Base-by-base conservation (phyloP, 2,113 vertebrate genomes). In the Amphiprion ocellaris region DNA sequence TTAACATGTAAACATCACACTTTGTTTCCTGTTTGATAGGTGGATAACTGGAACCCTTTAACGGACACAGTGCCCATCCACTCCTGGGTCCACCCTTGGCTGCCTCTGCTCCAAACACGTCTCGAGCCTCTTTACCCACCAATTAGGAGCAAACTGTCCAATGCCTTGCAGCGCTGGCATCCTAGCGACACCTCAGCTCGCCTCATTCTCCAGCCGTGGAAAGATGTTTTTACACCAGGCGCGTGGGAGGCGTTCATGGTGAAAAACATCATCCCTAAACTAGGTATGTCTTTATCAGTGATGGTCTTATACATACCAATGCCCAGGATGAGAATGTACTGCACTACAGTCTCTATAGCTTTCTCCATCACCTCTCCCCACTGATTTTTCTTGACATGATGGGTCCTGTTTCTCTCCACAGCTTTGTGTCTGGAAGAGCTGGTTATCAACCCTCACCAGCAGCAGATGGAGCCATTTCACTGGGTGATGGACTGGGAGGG, bases 231-330 rank as follows among this genome's bases (percentile, higher is more conserved):
- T 89, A 97, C 97, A 0, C 96, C 96, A 0, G 98, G 98, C 4
- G 98, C 97, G 0, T 99, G 98, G 98, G 98, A 99, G 81, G 98
- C 98, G 3, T 99, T 99, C 92, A 98, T 99, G 98, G 94, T 99
- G 88, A 99, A 98, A 92, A 99, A 99, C 90, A 99, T 99, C 0
- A 97, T 97, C 76, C 98, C 98, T 28, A 99, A 99, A 62, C 92
- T 99, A 41, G 97, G 98, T 99, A 85, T 87, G 96, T 53, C 5
- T 61, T 68, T 15, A 17, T 37, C 15, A 33, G 2, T 49, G 1
- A 58, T 10, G 23, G 41, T 15, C n/a, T 26, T 10, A 58, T 28
- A 9, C 21, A 9, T 68, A 0, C 2, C 4, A 62, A 15, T 52
- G 30, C 28, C 47, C 37, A 37, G 8, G 3, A 28, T 46, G 33